Evolutionary conservation across 2,888 invertebrate genomes (phyloP).

Genomic region (Lamellibrachia satsuma): DNA sequence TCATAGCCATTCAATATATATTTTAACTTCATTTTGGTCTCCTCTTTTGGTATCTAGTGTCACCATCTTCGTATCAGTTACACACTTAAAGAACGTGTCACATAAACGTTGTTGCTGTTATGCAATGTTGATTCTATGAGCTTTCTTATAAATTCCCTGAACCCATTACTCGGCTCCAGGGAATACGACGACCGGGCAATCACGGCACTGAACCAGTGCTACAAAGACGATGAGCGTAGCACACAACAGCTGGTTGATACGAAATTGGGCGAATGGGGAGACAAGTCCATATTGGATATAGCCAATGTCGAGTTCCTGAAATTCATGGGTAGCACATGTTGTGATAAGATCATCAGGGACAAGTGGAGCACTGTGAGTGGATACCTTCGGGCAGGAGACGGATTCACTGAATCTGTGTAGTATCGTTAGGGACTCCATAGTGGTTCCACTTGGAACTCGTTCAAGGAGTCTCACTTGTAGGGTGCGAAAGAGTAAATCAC

Average conservation of each 20-base stretch:
- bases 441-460: neutral
- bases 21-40: too few relatives aligned
- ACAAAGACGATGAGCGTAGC: neutral
- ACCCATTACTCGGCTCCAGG: neutral
- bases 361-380: neutral
- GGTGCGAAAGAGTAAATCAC: neutral
- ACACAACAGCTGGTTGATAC: neutral
- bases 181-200: neutral
- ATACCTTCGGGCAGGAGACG: neutral
- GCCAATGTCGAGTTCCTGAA: neutral
- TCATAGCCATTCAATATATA: too few relatives aligned
- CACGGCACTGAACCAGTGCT: neutral
- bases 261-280: neutral
- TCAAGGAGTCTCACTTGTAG: neutral
- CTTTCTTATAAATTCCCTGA: too few relatives aligned
- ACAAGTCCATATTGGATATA: neutral
- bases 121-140: too few relatives aligned
- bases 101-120: too few relatives aligned
- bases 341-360: neutral
- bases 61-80: too few relatives aligned
- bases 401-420: neutral
- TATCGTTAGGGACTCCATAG: neutral
- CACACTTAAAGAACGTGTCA: too few relatives aligned
- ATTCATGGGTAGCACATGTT: neutral
- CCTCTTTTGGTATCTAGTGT: too few relatives aligned